Evolutionary conservation across 2,113 vertebrate species (phyloP).

Genomic region (Shinisaurus crocodilurus): DNA sequence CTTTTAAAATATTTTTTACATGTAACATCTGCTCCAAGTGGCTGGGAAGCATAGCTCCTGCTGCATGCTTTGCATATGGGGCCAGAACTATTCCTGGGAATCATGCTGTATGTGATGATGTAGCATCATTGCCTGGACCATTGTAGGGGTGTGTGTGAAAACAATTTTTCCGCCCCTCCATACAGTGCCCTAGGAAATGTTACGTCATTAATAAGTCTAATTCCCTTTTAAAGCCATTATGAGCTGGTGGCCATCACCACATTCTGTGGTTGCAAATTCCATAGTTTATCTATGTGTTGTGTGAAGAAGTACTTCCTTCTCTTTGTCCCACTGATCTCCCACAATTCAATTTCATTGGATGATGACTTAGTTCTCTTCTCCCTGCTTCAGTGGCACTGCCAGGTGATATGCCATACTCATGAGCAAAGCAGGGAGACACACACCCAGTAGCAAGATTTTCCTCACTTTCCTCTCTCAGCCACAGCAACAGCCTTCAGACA

Average conservation of each 20-base stretch:
- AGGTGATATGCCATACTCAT: neutral
- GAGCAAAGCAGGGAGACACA: neutral
- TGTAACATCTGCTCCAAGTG: too few species aligned
- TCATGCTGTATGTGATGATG: too few species aligned
- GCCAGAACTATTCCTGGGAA: too few species aligned
- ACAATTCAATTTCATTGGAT: neutral
- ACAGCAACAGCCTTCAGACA: too few species aligned
- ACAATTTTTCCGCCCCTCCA: too few species aligned
- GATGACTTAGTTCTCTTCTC: neutral
- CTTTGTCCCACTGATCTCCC: neutral
- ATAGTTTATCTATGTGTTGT: neutral
- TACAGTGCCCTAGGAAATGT: too few species aligned
- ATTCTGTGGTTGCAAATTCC: too few species aligned
- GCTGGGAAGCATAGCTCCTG: too few species aligned
- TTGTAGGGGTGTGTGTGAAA: too few species aligned
- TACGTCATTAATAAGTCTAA: neutral
- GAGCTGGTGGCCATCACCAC: neutral
- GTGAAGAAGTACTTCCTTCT: neutral
- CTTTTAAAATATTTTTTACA: too few species aligned
- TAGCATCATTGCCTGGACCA: too few species aligned
- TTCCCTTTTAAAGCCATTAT: neutral
- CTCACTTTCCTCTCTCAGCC: neutral
- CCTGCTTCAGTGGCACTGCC: neutral
- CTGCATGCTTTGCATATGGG: too few species aligned
- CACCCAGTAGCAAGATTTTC: neutral